Evolutionary conservation across 1,140 invertebrate species (phyloP).

Genomic region (Atta texana): DNA sequence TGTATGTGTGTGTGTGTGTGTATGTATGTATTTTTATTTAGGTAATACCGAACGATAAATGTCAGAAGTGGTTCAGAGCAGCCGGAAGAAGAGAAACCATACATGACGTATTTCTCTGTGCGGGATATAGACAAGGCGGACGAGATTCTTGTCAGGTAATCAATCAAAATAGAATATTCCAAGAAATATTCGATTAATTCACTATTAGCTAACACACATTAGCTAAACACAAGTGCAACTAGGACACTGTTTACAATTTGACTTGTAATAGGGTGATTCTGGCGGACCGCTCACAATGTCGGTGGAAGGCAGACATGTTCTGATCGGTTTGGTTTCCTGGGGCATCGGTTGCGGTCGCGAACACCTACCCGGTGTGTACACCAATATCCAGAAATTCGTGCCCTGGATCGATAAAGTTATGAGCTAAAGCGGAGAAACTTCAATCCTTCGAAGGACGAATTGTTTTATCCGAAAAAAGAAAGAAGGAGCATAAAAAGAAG

Average conservation of each 20-base stretch:
- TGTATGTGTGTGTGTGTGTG: not conserved
- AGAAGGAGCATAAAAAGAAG: not conserved
- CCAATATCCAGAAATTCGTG: conserved; percentile 96
- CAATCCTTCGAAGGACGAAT: conserved; percentile 9
- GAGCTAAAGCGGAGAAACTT: conserved; percentile 82
- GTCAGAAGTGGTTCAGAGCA: conserved; percentile 95
- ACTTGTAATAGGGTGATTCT: conserved; percentile 90
- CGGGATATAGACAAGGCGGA: conserved; percentile 94
- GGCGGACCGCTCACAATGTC: conserved; percentile 94
- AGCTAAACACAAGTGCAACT: not conserved
- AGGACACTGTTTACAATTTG: conserved; percentile 2
- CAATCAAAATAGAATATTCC: not conserved
- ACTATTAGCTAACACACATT: conserved; percentile 12
- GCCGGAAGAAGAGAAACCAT: conserved; percentile 96
- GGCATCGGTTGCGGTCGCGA: conserved; percentile 96
- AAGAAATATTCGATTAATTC: conserved; percentile 19
- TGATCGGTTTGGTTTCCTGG: conserved; percentile 96
- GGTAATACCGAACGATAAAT: conserved; percentile 96
- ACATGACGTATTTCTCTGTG: conserved; percentile 97
- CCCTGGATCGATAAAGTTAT: conserved; percentile 96
- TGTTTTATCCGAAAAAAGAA: not conserved
- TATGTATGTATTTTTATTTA: conserved; percentile 81
- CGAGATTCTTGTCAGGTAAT: conserved; percentile 89
- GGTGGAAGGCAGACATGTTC: conserved; percentile 92
- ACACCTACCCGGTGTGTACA: conserved; percentile 95